Percentiles rank a stretch among this genome's conserved stretches.
Conservation (phyloP, 2,797 vertebrate species). For the Cossypha caffra region DNA sequence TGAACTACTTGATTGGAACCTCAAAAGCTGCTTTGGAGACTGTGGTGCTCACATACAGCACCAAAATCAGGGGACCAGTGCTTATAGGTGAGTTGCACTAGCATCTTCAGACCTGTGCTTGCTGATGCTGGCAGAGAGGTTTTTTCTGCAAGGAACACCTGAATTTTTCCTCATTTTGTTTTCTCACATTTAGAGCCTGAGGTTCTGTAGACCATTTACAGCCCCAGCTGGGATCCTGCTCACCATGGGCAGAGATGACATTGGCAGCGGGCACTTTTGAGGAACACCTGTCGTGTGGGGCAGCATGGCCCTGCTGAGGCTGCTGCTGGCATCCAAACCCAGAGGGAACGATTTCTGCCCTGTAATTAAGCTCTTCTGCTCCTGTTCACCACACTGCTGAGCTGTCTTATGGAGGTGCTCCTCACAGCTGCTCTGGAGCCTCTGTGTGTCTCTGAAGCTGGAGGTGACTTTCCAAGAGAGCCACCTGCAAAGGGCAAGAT, state of each 20-base stretch:
- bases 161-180: background rate
- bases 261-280: rapidly evolving
- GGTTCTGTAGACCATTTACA: background rate
- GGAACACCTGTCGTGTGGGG: background rate
- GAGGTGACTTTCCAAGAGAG: background rate
- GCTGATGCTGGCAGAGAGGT: background rate
- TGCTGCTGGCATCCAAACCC: background rate
- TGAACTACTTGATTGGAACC: background rate
- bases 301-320: rapidly evolving
- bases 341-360: background rate
- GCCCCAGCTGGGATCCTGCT: rapidly evolving
- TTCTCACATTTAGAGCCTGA: background rate
- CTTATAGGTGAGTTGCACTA: background rate
- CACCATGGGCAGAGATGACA: background rate
- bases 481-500: background rate
- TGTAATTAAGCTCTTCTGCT: slow-evolving; percentile 6
- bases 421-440: background rate
- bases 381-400: background rate
- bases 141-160: background rate
- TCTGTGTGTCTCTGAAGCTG: background rate
- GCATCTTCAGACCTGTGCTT: background rate
- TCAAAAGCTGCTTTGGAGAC: background rate
- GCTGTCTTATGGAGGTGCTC: background rate
- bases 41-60: background rate
- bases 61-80: background rate